Conservation (phyloP, 2,113 vertebrate genomes). For the Okapia johnstoni region DNA sequence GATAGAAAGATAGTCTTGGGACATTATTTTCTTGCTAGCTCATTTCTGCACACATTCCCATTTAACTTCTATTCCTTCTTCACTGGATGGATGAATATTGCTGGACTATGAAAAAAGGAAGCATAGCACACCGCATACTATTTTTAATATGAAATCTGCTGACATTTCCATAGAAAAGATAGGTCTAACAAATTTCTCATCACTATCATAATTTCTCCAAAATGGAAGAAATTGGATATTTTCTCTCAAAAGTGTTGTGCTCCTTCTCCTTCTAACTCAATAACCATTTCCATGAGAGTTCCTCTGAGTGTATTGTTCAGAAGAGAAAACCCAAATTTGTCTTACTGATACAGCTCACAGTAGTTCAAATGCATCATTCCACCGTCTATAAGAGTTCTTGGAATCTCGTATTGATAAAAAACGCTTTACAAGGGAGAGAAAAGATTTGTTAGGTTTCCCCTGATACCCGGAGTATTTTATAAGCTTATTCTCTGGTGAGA, state of each 20-base stretch:
- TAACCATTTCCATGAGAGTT: conserved; percentile 48
- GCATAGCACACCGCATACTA: neutral
- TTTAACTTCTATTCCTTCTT: neutral
- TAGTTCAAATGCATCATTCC: neutral
- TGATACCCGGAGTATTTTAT: neutral
- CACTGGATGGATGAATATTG: neutral
- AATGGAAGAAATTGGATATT: conserved; percentile 42
- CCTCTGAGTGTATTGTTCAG: conserved; percentile 42
- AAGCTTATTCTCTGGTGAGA: conserved; percentile 34
- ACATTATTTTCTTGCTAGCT: neutral
- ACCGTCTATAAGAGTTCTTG: neutral
- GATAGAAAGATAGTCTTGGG: neutral
- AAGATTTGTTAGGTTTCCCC: conserved; percentile 3
- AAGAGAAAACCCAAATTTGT: conserved; percentile 45
- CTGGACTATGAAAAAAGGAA: neutral
- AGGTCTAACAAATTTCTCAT: conserved; percentile 54
- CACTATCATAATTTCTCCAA: conserved; percentile 29
- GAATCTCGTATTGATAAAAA: neutral
- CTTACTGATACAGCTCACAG: neutral
- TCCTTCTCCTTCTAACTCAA: conserved; percentile 27
- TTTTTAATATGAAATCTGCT: neutral
- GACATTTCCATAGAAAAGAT: neutral
- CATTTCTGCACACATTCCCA: neutral
- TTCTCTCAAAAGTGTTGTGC: conserved; percentile 39
- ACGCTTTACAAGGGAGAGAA: neutral